These are phyloP conservation scores for Dendrolimus pini DNA, from an alignment of 2,888 invertebrate genomes.

Conservation along the genomic window DNA sequence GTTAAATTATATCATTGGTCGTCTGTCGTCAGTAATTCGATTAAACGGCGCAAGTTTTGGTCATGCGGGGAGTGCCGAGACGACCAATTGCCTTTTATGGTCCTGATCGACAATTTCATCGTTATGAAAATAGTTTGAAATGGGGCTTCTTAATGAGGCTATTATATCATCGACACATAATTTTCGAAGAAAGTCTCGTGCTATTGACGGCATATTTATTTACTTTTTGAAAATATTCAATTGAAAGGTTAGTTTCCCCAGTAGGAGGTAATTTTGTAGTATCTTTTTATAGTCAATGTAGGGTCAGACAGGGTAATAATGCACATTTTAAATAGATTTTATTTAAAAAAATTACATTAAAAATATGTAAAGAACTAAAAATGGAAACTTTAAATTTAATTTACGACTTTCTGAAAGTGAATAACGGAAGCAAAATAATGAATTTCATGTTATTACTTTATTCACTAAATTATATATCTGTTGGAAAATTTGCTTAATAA, in stretches of 20 bases:
- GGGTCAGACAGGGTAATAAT: too few relatives aligned
- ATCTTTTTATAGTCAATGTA: too few relatives aligned
- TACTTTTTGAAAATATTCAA: background rate
- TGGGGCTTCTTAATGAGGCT: conserved; percentile 16
- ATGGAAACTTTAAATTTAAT: too few relatives aligned
- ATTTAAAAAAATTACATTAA: too few relatives aligned
- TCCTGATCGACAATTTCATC: conserved; percentile 24
- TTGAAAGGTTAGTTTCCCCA: background rate
- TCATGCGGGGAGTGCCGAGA: conserved; percentile 34
- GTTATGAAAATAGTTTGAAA: conserved; percentile 18
- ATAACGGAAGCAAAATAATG: too few relatives aligned
- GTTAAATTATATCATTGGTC: conserved; percentile 71
- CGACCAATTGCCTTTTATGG: conserved; percentile 31
- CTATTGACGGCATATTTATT: background rate
- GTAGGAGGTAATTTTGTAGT: background rate
- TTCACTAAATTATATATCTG: too few relatives aligned
- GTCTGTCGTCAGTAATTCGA: conserved; percentile 60
- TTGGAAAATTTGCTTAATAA: too few relatives aligned
- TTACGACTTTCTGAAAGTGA: too few relatives aligned
- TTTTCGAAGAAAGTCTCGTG: conserved; percentile 3
- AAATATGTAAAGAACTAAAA: too few relatives aligned
- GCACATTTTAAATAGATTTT: too few relatives aligned
- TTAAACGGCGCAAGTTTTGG: conserved; percentile 49
- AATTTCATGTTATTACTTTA: too few relatives aligned
- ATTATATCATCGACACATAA: conserved; percentile 10